A percentile compares a stretch with the other conserved stretches of the same genome.
Evolutionary conservation across 1,140 invertebrate species (phyloP).

Genomic region (Bombus vancouverensis): DNA sequence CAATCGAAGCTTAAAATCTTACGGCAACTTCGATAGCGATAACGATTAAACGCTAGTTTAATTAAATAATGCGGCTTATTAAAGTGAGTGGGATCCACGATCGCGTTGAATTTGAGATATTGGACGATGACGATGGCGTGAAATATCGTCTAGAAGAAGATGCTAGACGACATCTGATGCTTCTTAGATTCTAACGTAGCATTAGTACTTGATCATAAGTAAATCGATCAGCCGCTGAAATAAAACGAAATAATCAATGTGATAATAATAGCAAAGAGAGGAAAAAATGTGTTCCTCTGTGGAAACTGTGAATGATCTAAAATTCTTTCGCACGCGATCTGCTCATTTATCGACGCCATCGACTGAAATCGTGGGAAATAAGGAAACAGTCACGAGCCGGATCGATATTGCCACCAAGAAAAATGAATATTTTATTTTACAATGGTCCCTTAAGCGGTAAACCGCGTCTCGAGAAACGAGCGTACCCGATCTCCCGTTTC

Average conservation of each 20-base stretch:
- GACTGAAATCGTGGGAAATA: constrained; percentile 28
- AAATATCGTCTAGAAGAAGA: constrained; percentile 25
- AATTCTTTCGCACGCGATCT: not conserved
- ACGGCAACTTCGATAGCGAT: not conserved
- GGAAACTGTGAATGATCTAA: not conserved
- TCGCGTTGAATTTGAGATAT: not conserved
- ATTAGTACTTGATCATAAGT: not conserved
- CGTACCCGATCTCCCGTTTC: constrained; percentile 41
- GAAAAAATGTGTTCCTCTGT: no score
- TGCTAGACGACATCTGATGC: not conserved
- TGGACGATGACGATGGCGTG: not conserved
- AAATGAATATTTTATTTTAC: constrained; percentile 34
- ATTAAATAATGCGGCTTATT: not conserved
- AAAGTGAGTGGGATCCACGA: not conserved
- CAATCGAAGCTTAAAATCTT: not conserved
- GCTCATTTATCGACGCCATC: not conserved
- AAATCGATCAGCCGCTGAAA: not conserved
- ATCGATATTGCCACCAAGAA: not conserved
- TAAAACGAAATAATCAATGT: not conserved
- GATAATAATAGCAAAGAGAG: not conserved
- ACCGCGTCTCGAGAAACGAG: constrained; percentile 36
- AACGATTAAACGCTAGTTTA: not conserved
- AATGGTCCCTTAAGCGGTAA: constrained; percentile 48
- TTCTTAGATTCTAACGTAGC: not conserved
- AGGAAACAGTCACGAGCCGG: constrained; percentile 11